These are phyloP conservation scores for Chloropsis cyanopogon DNA, from an alignment of 2,113 vertebrate species.

Conservation along the genomic window DNA sequence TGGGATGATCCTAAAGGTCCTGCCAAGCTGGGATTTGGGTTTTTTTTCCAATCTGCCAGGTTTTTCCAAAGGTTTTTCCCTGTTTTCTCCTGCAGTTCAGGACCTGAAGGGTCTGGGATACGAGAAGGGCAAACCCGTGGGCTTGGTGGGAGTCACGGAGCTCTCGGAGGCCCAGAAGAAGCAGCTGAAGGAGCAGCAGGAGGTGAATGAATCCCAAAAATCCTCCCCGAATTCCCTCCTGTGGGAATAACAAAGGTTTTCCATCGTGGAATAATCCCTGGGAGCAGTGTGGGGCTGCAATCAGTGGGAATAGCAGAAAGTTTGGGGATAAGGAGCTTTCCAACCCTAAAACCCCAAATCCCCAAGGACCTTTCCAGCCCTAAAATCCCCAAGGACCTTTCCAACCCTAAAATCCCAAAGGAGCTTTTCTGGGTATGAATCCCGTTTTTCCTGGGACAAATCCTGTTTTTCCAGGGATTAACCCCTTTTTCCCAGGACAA, in stretches of 20 bases:
- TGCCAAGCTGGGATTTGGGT: no score
- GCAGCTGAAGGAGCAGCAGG: slow-evolving; percentile 96
- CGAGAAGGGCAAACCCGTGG: slow-evolving; percentile 93
- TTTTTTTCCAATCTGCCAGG: not conserved
- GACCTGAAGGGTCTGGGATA: slow-evolving; percentile 94
- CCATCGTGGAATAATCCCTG: not conserved
- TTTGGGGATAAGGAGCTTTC: not conserved
- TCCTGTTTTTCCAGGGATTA: no score
- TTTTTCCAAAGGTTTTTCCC: not conserved
- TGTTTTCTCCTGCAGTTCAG: slow-evolving; percentile 79
- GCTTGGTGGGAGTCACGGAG: slow-evolving; percentile 93
- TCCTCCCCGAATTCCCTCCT: not conserved
- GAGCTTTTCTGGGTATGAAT: no score
- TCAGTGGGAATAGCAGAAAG: not conserved
- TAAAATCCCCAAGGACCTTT: not conserved
- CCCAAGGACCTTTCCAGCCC: no score
- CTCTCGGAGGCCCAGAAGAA: slow-evolving; percentile 94
- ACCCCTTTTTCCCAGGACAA: not conserved
- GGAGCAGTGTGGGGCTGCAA: not conserved
- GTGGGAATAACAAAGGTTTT: not conserved
- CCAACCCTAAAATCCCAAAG: not conserved
- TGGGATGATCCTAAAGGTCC: no score
- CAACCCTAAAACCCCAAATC: not conserved
- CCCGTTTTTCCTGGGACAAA: not conserved
- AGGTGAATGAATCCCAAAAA: slow-evolving; percentile 76